These are phyloP conservation scores for Pelecanoides urinatrix DNA, from an alignment of 2,113 vertebrate species.

Conservation along the genomic window DNA sequence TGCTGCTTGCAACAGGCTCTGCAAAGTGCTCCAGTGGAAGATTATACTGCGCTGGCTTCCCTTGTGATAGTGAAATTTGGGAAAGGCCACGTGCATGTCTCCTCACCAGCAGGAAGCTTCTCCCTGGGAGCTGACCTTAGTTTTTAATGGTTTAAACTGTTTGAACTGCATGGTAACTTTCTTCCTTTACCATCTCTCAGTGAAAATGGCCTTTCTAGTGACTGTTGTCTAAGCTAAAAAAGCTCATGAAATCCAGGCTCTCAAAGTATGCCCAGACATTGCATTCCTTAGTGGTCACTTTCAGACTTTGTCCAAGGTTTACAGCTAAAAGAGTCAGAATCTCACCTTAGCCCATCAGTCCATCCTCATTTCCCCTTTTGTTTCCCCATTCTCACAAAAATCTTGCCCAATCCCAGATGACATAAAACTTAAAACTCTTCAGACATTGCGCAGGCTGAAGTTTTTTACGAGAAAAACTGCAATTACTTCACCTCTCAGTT, in stretches of 20 bases:
- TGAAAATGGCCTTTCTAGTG: background rate
- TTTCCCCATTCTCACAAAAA: background rate
- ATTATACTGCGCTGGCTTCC: background rate
- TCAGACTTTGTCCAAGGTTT: background rate
- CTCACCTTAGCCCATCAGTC: background rate
- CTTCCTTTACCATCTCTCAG: background rate
- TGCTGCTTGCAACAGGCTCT: background rate
- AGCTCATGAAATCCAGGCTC: background rate
- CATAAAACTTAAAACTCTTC: background rate
- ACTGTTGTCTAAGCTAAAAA: background rate
- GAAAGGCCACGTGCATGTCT: background rate
- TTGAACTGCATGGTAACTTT: background rate
- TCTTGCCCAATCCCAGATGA: background rate
- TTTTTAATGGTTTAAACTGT: background rate
- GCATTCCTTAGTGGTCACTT: background rate
- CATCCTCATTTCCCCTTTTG: background rate
- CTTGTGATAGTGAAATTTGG: background rate
- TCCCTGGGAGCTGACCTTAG: background rate
- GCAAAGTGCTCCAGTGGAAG: background rate
- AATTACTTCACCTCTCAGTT: background rate
- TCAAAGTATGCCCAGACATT: background rate
- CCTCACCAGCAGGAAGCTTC: background rate
- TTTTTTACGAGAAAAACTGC: background rate
- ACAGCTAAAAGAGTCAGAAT: background rate
- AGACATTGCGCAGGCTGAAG: background rate